Evolutionary conservation across 37 sponge, comb jelly and placozoan genomes (phyloP), one percentile per base, ranked within the genome.

Genomic region (Haliclona indistincta): DNA sequence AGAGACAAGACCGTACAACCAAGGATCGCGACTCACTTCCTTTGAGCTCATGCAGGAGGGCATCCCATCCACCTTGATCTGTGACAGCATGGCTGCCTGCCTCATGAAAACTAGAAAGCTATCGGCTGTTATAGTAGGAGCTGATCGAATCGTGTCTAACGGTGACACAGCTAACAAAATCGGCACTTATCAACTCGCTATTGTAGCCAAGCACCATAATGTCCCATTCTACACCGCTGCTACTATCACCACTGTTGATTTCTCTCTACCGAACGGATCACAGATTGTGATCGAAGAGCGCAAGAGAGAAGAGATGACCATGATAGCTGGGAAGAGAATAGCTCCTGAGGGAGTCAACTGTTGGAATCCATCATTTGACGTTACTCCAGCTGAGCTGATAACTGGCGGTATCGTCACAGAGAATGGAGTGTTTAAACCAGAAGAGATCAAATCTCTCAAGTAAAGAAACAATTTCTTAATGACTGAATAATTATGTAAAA

Each of bases 361-460:
- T 23, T 93, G 83, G 86, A 93, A 93, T 52, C 94, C 94, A 42
- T 90, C 94, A 5, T 93, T 93, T 85, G 94, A 93, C 51, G 90
- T 93, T 23, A 93, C 94, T 15, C 84, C 92, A 20, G 87, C 79
- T 7, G 76, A 68, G 28, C 83, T 91, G n/a, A 82, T 91, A 13
- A 86, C 92, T 0, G 91, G 91, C 2, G 90, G 90, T 2, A 86
- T 91, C 13, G 73, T 91, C 26, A 91, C 92, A 11, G 92, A 91
- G 76, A 72, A 45, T 33, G 92, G 92, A 23, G 71, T 86, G 20
- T 76, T 85, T 42, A 38, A 23, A n/a, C 81, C 87, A 17, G n/a
- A n/a, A n/a, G n/a, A n/a, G n/a, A n/a, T n/a, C n/a, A n/a, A n/a
- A n/a, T n/a, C n/a, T n/a, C n/a, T n/a, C n/a, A n/a, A n/a, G n/a